Base-by-base conservation (phyloP, 2,797 vertebrate genomes). In the Gymnothorax reevesii region DNA sequence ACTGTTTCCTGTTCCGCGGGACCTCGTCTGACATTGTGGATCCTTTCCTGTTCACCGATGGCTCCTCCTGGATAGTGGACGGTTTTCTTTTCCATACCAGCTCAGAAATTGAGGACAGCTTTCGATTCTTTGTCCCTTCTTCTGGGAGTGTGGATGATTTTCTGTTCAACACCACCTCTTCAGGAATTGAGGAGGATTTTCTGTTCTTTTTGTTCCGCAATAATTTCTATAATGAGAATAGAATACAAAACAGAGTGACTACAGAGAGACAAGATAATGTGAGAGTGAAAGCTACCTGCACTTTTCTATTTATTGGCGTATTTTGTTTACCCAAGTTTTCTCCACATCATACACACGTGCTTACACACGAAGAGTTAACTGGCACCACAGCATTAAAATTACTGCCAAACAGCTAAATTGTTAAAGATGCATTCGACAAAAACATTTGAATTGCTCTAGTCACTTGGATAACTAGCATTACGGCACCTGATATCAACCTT, bases 131-230 rank as follows among this genome's bases (percentile, higher is more conserved):
- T 6, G 89, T 85, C 80, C 0, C 86, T 7, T 84, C 92, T 3
- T 92, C 93, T 4, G 93, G 93, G 13, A 91, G 89, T 0, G 92
- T 90, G 87, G 94, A 94, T 0, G 57, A 79, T 88, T 91, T 95
- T 0, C 89, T 69, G 87, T 91, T 92, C 73, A 84, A 88, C 83
- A 91, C 66, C 82, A 86, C 86, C 55, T 86, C 86, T 22, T 86
- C 88, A 17, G 92, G 91, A 15, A 89, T 12, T 7, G 90, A 83
- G 12, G 95, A 94, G 6, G 88, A 79, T 88, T 90, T 93, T 95
- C 64, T 85, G 88, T 82, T 93, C 95, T 92, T 94, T 90, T 95
- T 96, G 89, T 87, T 95, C 84, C 95, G 92, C 82, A 95, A 89
- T 77, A 96, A 91, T 94, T 91, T 96, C 95, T 96, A 85, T 85